Base-by-base conservation (phyloP, 2,888 invertebrate genomes). In the Gisinianus flammeolus region DNA sequence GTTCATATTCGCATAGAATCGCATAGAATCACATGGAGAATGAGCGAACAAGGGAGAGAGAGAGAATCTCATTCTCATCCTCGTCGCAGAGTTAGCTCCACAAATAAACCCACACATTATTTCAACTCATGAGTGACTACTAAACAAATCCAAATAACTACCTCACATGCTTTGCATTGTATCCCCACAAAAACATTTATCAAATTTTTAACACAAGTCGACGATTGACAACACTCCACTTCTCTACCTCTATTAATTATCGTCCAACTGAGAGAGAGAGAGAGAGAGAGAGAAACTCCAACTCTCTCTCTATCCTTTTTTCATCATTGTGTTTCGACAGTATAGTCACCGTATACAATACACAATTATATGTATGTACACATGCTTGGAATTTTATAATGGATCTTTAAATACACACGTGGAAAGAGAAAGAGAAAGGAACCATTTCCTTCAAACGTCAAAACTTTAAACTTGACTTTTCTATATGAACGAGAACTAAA, bases 131-230 rank as follows among this genome's bases (percentile, higher is more conserved):
- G 67, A 67, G 31, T 33, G 22, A 67, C 67, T 67, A 30, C 22
- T 31, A 67, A 67, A 67, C 67, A 67, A 67, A 67, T 67, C 35
- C 67, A 67, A 67, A 67, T 35, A 67, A 67, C 67, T 67, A 33
- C 35, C 67, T 8, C 67, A 67, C 67, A 67, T 62, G 26, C 62
- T 62, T 62, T 62, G 62, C 24, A 62, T 62, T 22, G 19, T 19
- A 44, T 44, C 44, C n/a, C n/a, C 44, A 62, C 62, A 62, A 12
- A 10, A 62, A 16, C 62, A 62, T 62, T 62, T 62, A 62, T 62
- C 62, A 62, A 62, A 26, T 24, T 62, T 62, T 62, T 62, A 62
- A 62, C 62, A 0, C 28, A 62, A 62, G 26, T 62, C 28, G 62
- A 62, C 62, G 62, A 62, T 62, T 62, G 62, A 62, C 62, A 62